Evolutionary conservation across 2,888 invertebrate species (phyloP).

Genomic region (Bombylius discolor): DNA sequence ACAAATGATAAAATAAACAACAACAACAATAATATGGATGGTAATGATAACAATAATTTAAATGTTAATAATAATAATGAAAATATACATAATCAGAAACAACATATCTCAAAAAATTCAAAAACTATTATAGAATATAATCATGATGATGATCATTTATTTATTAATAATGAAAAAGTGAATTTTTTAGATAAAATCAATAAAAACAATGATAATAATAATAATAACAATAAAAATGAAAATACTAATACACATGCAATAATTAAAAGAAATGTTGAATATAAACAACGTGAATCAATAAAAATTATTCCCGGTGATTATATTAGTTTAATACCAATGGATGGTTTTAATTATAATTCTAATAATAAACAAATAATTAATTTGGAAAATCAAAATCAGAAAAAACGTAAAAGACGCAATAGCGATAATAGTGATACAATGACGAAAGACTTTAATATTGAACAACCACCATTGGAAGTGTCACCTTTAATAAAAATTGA

Average conservation of each 20-base stretch:
- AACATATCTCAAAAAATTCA: slow-evolving; percentile 2
- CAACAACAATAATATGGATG: background rate
- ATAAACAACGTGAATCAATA: slow-evolving; percentile 16
- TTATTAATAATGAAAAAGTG: background rate
- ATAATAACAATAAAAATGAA: background rate
- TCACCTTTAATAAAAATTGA: background rate
- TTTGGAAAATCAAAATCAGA: slow-evolving; percentile 11
- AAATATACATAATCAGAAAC: slow-evolving; percentile 1
- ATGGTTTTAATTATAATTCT: background rate
- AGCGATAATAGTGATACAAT: slow-evolving; percentile 6
- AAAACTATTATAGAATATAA: background rate
- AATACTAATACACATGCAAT: slow-evolving; percentile 3
- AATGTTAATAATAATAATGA: background rate
- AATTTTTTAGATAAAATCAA: slow-evolving; percentile 1
- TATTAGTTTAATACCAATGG: slow-evolving; percentile 15
- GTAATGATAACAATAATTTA: background rate
- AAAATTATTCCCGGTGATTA: slow-evolving; percentile 21
- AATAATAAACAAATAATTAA: slow-evolving; percentile 10
- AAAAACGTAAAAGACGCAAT: slow-evolving; percentile 15
- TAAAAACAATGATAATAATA: slow-evolving; percentile 1
- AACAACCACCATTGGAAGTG: background rate
- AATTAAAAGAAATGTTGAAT: slow-evolving; percentile 15
- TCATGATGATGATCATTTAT: background rate
- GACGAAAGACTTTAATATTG: background rate
- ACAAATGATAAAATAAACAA: background rate